These are phyloP conservation scores for Montifringilla adamsi DNA, from an alignment of 2,113 vertebrate species.

Conservation along the genomic window DNA sequence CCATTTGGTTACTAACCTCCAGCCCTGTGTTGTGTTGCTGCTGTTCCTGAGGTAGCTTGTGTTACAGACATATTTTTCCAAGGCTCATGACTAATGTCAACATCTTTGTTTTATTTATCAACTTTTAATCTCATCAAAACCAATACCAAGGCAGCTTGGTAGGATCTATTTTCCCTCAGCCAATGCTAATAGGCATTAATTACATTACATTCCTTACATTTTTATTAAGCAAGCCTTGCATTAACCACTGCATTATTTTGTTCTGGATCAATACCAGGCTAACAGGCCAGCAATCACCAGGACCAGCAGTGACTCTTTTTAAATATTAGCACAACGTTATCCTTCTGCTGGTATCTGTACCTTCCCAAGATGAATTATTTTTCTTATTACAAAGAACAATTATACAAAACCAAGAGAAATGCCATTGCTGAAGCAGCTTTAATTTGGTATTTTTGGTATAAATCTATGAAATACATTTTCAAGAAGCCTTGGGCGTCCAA, in stretches of 20 bases:
- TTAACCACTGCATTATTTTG: constrained; percentile 8
- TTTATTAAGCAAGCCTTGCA: constrained; percentile 8
- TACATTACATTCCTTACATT: neutral
- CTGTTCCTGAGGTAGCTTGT: accelerated
- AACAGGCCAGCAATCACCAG: constrained; percentile 10
- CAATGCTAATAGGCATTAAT: constrained; percentile 18
- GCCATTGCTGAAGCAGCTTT: neutral
- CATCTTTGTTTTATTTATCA: neutral
- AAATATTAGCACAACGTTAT: neutral
- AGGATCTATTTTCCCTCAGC: neutral
- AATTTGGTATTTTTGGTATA: neutral
- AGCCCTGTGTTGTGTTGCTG: neutral
- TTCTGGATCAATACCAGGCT: constrained; percentile 23
- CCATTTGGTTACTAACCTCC: neutral
- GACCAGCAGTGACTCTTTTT: neutral
- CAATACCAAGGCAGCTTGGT: neutral
- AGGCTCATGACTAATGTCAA: neutral
- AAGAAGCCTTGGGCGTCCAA: neutral
- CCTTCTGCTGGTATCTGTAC: neutral
- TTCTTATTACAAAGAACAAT: neutral
- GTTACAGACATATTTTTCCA: neutral
- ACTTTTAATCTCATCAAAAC: constrained; percentile 1
- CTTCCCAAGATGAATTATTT: neutral
- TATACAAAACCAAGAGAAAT: neutral
- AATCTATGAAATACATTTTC: neutral